A percentile compares a stretch with the other conserved stretches of the same genome.
Evolutionary conservation across 2,113 vertebrate species (phyloP).

Genomic region (Fulmarus glacialis): DNA sequence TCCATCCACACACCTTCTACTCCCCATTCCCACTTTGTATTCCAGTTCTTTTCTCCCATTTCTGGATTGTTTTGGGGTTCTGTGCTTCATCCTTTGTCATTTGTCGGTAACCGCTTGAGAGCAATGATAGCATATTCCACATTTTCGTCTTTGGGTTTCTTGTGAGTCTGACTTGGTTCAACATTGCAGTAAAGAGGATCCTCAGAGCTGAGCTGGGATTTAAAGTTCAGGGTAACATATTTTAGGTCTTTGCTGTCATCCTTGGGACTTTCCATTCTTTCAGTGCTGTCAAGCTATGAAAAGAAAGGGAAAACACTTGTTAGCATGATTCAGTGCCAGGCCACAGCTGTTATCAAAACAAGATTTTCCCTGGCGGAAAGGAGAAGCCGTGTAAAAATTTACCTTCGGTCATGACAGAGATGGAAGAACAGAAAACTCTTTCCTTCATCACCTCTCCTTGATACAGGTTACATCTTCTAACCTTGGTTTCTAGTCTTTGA

Average conservation of each 20-base stretch:
- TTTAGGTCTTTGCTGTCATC: neutral
- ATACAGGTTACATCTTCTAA: neutral
- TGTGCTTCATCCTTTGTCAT: neutral
- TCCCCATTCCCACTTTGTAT: neutral
- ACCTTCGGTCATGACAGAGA: neutral
- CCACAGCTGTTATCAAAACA: neutral
- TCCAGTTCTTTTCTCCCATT: neutral
- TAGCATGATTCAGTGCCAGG: neutral
- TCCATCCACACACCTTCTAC: neutral
- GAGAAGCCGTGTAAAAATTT: neutral
- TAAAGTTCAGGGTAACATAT: neutral
- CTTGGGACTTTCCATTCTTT: neutral
- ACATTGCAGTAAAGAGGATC: slow-evolving; percentile 5
- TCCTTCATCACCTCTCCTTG: neutral
- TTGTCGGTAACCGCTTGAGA: neutral
- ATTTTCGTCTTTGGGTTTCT: neutral
- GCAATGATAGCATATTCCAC: slow-evolving; percentile 56
- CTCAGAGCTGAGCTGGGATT: fast-evolving
- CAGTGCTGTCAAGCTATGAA: neutral
- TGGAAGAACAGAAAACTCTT: neutral
- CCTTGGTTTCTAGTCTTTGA: neutral
- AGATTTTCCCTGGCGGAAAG: neutral
- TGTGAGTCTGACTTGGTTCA: neutral
- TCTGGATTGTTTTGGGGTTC: neutral
- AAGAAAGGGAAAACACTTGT: neutral